Conservation (phyloP, 2,888 invertebrate genomes). For the Hypomecis punctinalis region DNA sequence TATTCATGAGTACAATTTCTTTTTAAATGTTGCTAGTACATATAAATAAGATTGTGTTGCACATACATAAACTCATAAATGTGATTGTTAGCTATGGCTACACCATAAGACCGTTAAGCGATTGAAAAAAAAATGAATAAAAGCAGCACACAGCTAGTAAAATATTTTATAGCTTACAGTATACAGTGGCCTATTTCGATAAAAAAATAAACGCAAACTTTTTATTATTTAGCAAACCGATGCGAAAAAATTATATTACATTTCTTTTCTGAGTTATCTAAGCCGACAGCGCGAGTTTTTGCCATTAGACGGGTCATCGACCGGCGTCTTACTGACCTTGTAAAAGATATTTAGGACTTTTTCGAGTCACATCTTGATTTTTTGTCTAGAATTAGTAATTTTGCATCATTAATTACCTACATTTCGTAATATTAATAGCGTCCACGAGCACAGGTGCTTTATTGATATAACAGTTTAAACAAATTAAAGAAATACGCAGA, state of each 20-base stretch:
- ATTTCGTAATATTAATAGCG: neutral
- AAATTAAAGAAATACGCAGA: neutral
- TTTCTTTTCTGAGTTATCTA: conserved; percentile 25
- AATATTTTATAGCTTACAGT: conserved; percentile 3
- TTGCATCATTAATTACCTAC: conserved; percentile 13
- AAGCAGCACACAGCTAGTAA: neutral
- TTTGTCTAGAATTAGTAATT: neutral
- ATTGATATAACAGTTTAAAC: neutral
- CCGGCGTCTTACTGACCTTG: conserved; percentile 43
- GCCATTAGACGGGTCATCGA: conserved; percentile 30
- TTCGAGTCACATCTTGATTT: conserved; percentile 8
- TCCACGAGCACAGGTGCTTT: neutral
- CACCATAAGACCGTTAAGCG: no score
- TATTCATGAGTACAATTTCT: no score
- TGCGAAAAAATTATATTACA: conserved; percentile 27
- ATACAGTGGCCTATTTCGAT: conserved; percentile 20
- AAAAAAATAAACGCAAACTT: conserved; percentile 23
- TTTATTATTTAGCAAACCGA: conserved; percentile 19
- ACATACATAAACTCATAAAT: no score
- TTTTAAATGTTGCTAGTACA: no score
- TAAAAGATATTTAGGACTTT: conserved; percentile 22
- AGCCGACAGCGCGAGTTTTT: conserved; percentile 31
- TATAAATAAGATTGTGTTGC: no score
- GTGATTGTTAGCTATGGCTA: no score
- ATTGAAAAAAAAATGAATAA: neutral